Evolutionary conservation across 1,140 invertebrate genomes (phyloP), one percentile per base, ranked within the genome.

Genomic region (Euglossa dilemma): DNA sequence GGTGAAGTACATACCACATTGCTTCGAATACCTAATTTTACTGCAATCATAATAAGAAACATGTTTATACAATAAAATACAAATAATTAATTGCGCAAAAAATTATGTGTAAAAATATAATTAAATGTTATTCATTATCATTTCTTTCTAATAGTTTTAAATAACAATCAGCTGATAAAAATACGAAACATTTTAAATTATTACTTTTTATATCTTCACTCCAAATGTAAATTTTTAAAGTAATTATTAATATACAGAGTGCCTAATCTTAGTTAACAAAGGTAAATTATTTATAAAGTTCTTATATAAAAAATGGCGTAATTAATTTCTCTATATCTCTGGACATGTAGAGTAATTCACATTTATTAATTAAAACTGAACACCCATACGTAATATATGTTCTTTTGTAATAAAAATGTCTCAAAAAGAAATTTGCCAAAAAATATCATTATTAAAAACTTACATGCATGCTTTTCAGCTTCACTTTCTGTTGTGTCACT

Each of bases 401-500:
- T 66, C 36, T 12, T 66, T 2, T 23, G 1, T 23, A 43, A 20
- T 11, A 6, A 7, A 63, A 16, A 16, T 36, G 9, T 63, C 36
- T 63, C 16, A 36, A 36, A 11, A 63, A 36, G 18, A 20, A 25
- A 20, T 43, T 36, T 20, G 5, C 6, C 16, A 43, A 36, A 63
- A 63, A 20, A 5, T 3, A 63, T 9, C 3, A 11, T 16, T 63
- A 63, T 63, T 18, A 47, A 25, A 12, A 63, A 85, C 90, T 91
- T 92, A 89, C 93, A 88, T 52, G 89, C 88, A 85, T 95, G 95
- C 91, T 95, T 95, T 87, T 97, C 97, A 47, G 95, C 96, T 84
- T 98, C 97, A 75, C 97, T 98, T 92, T 98, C 97, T 67, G 96
- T 97, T 18, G 97, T 97, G 93, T 98, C 97, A 28, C 97, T 97